Evolutionary conservation across 1,140 invertebrate genomes (phyloP), one percentile per base, ranked within the genome.

Genomic region (Philotrypesis tridentata): DNA sequence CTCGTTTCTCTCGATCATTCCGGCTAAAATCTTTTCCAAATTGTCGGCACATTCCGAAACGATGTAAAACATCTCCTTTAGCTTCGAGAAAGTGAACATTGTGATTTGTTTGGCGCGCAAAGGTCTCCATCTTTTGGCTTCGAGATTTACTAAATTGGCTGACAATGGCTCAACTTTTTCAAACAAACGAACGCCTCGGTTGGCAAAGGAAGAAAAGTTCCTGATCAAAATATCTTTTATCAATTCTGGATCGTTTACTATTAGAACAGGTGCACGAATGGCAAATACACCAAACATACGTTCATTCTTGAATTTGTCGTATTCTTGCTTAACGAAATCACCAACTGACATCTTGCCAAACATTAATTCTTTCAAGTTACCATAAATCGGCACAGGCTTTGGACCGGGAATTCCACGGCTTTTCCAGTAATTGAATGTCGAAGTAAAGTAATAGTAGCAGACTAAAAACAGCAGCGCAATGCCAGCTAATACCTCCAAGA

Each of bases 31-130:
- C 21, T 33, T 82, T 8, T 83, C 73, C 0, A 83, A n/a, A 48
- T 70, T 48, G 2, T 77, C 60, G 0, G 72, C 82, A 17, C 82
- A 83, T 21, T 80, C 77, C 27, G 55, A 9, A 7, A 83, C 21
- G 0, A 83, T 25, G 31, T 83, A 67, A 31, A 80, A 83, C 82
- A 83, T 90, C 89, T 2, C 76, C 33, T 79, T 83, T 0, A 93
- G 72, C 83, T 92, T 92, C 0, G 86, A 87, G 21, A 87, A 86
- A 1, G 90, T 91, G 72, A 93, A 92, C 17, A 90, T 87, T 1
- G 89, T 89, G 21, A 88, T 88, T n/a, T 93, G 87, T 27, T 93
- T 92, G 5, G 85, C 85, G 31, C 93, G 84, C 23, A 93, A 88
- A 17, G 89, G 86, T 76, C 90, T 89, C 93, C 93, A 94, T 43